Base-by-base conservation (phyloP, 1,140 invertebrate genomes). In the Drosophila fuyamai region DNA sequence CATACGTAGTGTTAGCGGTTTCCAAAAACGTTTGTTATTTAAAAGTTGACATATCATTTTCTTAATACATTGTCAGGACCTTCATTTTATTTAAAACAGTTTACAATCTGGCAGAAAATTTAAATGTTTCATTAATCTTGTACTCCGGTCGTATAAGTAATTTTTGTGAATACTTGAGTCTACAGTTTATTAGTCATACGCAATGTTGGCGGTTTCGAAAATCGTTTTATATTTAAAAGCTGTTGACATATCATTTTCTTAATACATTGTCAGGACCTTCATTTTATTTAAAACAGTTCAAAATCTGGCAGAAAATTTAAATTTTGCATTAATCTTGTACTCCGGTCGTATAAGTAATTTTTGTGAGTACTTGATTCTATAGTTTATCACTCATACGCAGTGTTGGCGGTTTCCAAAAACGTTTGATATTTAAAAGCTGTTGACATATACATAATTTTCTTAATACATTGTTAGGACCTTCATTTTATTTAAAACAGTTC, bases 131-230 rank as follows among this genome's bases (percentile, higher is more conserved):
- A 23, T 23, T 23, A 23, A 23, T 23, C 23, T 23, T 23, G 23
- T 23, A 23, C 23, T 23, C 23, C 23, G 23, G 23, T 23, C 23
- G 23, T 23, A 23, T 23, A 23, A 23, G 23, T 23, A 23, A 23
- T 23, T 23, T 23, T 23, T 23, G 23, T 23, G 23, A 23, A n/a
- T n/a, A n/a, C n/a, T n/a, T n/a, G n/a, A n/a, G n/a, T n/a, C n/a
- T 38, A 12, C 8, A 0, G 12, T 12, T 12, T 59, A 63, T 63
- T 43, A 35, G 27, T 8, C 40, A 63, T 63, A 59, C 54, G 60
- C 10, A 8, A 14, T 27, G 38, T 58, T 13, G 29, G 3, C 14
- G 16, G 12, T 2, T 36, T 18, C 1, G 1, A 47, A 47, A 29
- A 29, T 18, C 16, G 13, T 27, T 1, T 48, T 2, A 9, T 4